Evolutionary conservation across 2,797 vertebrate species (phyloP).

Genomic region (Ctenochaetus hawaiiensis): DNA sequence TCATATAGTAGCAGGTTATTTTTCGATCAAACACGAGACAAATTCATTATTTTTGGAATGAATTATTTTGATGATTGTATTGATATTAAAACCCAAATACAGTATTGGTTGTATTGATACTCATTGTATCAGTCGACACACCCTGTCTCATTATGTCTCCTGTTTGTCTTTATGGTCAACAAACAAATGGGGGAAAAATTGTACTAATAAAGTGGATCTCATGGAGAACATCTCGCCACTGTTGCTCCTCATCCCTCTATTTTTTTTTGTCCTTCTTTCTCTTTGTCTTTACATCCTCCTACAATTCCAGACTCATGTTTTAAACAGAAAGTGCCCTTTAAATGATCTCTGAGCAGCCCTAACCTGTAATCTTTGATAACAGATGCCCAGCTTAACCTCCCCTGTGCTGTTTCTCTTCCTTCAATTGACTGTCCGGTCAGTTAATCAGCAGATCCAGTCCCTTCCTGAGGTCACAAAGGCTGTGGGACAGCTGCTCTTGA

Average conservation of each 20-base stretch:
- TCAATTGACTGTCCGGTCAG: conserved; percentile 47
- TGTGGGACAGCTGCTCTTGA: conserved; percentile 68
- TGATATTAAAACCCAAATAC: too few relatives aligned
- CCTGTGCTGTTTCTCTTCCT: neutral
- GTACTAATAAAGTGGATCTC: neutral
- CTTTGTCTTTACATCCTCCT: neutral
- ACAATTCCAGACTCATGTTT: conserved; percentile 19
- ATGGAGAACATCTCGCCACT: neutral
- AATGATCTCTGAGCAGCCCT: conserved; percentile 16
- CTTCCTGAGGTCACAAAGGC: conserved; percentile 47
- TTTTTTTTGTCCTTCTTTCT: neutral
- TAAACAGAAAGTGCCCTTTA: conserved; percentile 14
- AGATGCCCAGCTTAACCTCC: conserved; percentile 14
- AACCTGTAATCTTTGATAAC: conserved; percentile 56
- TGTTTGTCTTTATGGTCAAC: neutral
- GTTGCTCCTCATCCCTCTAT: neutral
- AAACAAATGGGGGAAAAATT: neutral
- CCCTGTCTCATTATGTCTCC: too few relatives aligned
- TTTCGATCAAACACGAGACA: neutral
- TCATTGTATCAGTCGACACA: too few relatives aligned
- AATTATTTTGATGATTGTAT: too few relatives aligned
- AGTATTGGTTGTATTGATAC: too few relatives aligned
- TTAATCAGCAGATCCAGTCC: conserved; percentile 54
- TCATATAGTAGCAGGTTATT: neutral
- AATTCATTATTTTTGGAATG: too few relatives aligned